phyloP scores from a whole-genome alignment of 1,140 invertebrate species.

The Dreissena polymorpha region DNA sequence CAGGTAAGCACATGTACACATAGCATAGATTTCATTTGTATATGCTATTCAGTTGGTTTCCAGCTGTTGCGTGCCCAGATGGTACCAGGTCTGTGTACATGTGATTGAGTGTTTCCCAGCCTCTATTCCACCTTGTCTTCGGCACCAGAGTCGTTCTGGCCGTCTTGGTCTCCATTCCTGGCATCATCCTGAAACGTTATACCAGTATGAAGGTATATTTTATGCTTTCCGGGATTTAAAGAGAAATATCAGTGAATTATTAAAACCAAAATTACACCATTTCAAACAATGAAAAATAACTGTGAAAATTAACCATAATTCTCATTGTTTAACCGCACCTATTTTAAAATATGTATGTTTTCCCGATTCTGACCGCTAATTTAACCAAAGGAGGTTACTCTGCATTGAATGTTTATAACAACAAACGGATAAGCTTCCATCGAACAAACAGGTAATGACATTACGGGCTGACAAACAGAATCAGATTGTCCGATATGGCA shows the following conservation, averaged over 20 bases:
- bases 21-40: slow-evolving; percentile 12
- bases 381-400: too few species aligned
- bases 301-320: not conserved
- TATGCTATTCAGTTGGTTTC: slow-evolving; percentile 35
- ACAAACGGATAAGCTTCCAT: too few species aligned
- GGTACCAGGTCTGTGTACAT: slow-evolving; percentile 47
- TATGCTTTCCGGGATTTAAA: too few species aligned
- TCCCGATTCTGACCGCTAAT: too few species aligned
- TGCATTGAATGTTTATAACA: too few species aligned
- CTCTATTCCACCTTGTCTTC: slow-evolving; percentile 47
- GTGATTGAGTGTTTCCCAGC: slow-evolving; percentile 5
- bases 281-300: not conserved
- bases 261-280: not conserved
- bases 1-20: slow-evolving; percentile 33
- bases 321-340: not conserved
- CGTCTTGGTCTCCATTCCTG: slow-evolving; percentile 28
- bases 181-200: slow-evolving; percentile 11
- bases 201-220: too few species aligned
- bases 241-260: too few species aligned
- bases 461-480: too few species aligned
- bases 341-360: too few species aligned
- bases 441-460: too few species aligned
- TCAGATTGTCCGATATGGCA: too few species aligned
- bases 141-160: slow-evolving; percentile 51
- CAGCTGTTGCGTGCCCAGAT: slow-evolving; percentile 52